Percentiles rank a stretch among this genome's conserved stretches.
These are phyloP conservation scores for Grammomys surdaster DNA, from an alignment of 2,113 vertebrate genomes.

Conservation along the genomic window DNA sequence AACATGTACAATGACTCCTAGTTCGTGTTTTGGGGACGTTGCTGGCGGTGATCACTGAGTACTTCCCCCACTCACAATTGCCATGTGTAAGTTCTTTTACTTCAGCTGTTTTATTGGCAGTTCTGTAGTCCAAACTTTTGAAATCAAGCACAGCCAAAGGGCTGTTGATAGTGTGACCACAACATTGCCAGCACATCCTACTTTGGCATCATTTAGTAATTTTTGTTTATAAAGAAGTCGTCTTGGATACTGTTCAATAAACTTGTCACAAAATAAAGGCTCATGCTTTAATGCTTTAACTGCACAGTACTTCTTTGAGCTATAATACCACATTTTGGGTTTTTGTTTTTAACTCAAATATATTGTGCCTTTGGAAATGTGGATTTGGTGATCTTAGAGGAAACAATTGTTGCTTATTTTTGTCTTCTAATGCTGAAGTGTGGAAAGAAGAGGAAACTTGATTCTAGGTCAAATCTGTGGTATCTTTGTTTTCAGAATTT, in stretches of 20 bases:
- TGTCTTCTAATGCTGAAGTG: constrained; percentile 76
- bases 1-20: constrained; percentile 64
- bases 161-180: constrained; percentile 64
- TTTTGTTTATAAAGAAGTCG: constrained; percentile 72
- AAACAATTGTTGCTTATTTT: constrained; percentile 73
- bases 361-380: constrained; percentile 71
- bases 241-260: constrained; percentile 79
- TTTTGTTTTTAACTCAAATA: constrained; percentile 38
- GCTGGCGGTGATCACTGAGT: constrained; percentile 60
- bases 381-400: constrained; percentile 71
- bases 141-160: constrained; percentile 67
- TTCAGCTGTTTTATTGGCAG: constrained; percentile 69
- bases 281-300: constrained; percentile 77
- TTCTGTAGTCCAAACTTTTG: constrained; percentile 63
- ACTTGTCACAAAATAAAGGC: constrained; percentile 76
- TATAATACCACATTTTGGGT: neutral
- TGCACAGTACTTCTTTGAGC: constrained; percentile 69
- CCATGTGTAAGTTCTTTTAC: constrained; percentile 61
- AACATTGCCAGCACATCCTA: constrained; percentile 50
- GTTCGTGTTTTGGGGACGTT: constrained; percentile 57
- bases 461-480: constrained; percentile 70
- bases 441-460: constrained; percentile 81
- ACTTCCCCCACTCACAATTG: constrained; percentile 64
- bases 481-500: constrained; percentile 61
- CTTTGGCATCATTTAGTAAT: constrained; percentile 63